Conservation (phyloP, 2,113 vertebrate genomes). For the Perccottus glenii region DNA sequence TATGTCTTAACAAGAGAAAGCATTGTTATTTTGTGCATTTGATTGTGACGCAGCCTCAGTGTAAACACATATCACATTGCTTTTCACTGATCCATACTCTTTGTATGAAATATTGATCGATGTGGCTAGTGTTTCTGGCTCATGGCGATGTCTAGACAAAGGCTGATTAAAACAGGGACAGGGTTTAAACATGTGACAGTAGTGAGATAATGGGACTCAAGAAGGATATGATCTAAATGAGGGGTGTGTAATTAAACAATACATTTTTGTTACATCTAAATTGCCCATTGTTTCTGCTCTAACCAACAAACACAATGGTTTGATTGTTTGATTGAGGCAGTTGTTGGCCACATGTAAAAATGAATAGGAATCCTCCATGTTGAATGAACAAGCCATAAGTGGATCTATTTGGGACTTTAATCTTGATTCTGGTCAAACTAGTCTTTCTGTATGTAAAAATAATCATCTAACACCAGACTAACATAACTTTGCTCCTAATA, state of each 20-base stretch:
- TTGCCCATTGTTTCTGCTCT: too few species aligned
- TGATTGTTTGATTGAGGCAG: too few species aligned
- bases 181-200: background rate
- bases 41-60: background rate
- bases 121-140: slow-evolving; percentile 4
- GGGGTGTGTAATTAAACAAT: background rate
- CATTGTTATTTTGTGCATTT: background rate
- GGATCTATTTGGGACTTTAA: too few species aligned
- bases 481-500: too few species aligned
- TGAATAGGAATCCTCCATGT: too few species aligned
- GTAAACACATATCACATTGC: slow-evolving; percentile 6
- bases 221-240: background rate
- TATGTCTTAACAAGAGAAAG: background rate
- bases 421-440: too few species aligned
- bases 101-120: slow-evolving; percentile 9
- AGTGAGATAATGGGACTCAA: background rate
- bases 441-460: too few species aligned
- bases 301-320: too few species aligned
- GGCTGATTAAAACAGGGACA: background rate
- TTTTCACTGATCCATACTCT: slow-evolving; percentile 4
- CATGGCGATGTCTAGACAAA: background rate
- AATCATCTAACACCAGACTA: too few species aligned
- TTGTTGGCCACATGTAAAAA: too few species aligned
- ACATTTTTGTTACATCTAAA: too few species aligned
- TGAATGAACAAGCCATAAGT: too few species aligned